A percentile compares a stretch with the other conserved stretches of the same genome.
Conservation (phyloP, 2,888 invertebrate species). For the Crematogaster levior region DNA sequence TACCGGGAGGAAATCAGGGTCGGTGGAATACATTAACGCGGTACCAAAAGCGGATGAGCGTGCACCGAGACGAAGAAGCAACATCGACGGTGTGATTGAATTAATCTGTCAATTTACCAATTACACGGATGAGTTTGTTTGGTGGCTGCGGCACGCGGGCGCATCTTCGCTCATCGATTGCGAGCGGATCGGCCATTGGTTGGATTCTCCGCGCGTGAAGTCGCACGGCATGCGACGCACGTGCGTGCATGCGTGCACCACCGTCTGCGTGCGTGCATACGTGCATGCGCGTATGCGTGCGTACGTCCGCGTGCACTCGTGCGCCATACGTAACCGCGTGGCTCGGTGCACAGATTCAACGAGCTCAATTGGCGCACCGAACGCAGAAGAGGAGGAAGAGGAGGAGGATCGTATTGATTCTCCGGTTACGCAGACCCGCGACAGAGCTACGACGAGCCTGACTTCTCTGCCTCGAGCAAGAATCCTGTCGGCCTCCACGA, state of each 20-base stretch:
- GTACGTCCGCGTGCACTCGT: constrained; percentile 63
- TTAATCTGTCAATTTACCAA: constrained; percentile 85
- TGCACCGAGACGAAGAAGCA: constrained; percentile 65
- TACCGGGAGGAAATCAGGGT: background rate
- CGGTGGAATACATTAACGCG: constrained; percentile 61
- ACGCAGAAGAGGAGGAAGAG: constrained; percentile 71
- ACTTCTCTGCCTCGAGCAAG: constrained; percentile 63
- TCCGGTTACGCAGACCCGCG: constrained; percentile 76
- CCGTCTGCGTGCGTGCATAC: constrained; percentile 9
- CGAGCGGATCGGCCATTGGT: constrained; percentile 73
- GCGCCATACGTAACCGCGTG: constrained; percentile 82
- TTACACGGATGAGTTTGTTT: constrained; percentile 85
- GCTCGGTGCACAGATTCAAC: constrained; percentile 85
- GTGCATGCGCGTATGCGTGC: constrained; percentile 8
- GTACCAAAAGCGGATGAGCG: constrained; percentile 56
- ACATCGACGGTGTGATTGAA: constrained; percentile 82
- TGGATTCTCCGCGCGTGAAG: constrained; percentile 64
- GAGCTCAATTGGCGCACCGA: constrained; percentile 84
- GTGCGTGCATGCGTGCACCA: constrained; percentile 19
- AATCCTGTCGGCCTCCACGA: constrained; percentile 25
- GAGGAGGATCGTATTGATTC: constrained; percentile 83
- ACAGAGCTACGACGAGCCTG: constrained; percentile 66
- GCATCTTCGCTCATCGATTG: constrained; percentile 80
- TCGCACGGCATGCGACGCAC: constrained; percentile 39
- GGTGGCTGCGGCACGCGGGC: constrained; percentile 78